A percentile compares a stretch with the other conserved stretches of the same genome.
phyloP scores from a whole-genome alignment of 2,113 vertebrate genomes.

The Daubentonia madagascariensis region DNA sequence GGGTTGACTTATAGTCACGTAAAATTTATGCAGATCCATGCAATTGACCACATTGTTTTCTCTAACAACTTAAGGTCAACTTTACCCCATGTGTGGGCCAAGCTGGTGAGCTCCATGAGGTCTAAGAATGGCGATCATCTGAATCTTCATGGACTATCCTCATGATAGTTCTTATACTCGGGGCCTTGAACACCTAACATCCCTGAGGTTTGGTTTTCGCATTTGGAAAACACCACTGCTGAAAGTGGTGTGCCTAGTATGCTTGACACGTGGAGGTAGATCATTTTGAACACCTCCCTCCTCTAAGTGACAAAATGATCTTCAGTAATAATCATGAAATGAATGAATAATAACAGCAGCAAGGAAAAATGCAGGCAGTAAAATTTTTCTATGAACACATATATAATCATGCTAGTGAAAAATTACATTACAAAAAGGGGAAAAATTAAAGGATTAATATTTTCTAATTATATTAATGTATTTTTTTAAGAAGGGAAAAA shows the following conservation, averaged over 20 bases:
- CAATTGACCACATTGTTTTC: not conserved
- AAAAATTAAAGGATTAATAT: not conserved
- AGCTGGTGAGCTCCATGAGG: not conserved
- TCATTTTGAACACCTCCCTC: not conserved
- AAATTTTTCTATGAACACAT: not conserved
- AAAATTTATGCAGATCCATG: not conserved
- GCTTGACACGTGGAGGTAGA: not conserved
- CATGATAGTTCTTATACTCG: not conserved
- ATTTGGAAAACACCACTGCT: not conserved
- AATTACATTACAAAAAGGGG: not conserved
- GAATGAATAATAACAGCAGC: not conserved
- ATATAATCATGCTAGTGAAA: not conserved
- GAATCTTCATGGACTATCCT: not conserved
- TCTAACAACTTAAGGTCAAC: not conserved
- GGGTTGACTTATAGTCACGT: constrained; percentile 44
- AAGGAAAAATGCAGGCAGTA: not conserved
- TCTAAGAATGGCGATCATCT: not conserved
- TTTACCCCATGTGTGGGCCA: not conserved
- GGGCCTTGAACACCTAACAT: not conserved
- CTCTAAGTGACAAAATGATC: not conserved
- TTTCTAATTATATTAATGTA: not conserved
- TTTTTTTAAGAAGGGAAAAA: not conserved
- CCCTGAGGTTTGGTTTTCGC: not conserved
- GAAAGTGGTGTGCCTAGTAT: not conserved
- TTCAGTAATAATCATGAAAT: not conserved